Evolutionary conservation across 2,113 vertebrate species (phyloP).

Genomic region (Alethe castanea): DNA sequence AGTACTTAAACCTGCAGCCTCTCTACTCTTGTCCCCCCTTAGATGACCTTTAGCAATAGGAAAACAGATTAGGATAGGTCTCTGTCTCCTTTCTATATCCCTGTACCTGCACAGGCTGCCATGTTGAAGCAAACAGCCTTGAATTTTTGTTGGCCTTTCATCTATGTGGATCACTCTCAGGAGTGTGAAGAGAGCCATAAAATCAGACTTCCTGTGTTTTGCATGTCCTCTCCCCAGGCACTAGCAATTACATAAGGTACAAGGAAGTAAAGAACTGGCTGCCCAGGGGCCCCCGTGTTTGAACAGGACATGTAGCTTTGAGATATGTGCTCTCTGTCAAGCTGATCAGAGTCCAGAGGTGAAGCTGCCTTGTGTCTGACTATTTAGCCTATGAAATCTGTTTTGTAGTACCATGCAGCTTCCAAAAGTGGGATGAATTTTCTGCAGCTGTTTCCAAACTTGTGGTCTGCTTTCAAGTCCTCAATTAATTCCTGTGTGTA

Average conservation of each 20-base stretch:
- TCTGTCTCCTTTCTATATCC: not conserved
- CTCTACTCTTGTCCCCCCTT: not conserved
- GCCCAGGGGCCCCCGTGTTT: not conserved
- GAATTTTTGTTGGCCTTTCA: not conserved
- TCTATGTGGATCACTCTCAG: not conserved
- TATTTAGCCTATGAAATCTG: constrained; percentile 47
- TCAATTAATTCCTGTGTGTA: constrained; percentile 68
- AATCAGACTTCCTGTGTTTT: not conserved
- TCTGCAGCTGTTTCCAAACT: constrained; percentile 69
- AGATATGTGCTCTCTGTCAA: not conserved
- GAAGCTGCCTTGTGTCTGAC: not conserved
- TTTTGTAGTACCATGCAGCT: constrained; percentile 7
- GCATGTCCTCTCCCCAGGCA: not conserved
- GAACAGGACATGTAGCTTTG: not conserved
- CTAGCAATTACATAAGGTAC: not conserved
- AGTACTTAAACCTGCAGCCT: not conserved
- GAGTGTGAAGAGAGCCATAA: not conserved
- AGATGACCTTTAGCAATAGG: not conserved
- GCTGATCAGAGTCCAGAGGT: not conserved
- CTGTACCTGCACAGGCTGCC: not conserved
- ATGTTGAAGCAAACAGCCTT: not conserved
- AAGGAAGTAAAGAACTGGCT: not conserved
- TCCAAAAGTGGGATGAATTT: constrained; percentile 54
- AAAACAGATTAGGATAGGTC: not conserved
- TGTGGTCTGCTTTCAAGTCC: constrained; percentile 69